Base-by-base conservation (phyloP, 1,140 invertebrate genomes). In the Drosophila ficusphila region DNA sequence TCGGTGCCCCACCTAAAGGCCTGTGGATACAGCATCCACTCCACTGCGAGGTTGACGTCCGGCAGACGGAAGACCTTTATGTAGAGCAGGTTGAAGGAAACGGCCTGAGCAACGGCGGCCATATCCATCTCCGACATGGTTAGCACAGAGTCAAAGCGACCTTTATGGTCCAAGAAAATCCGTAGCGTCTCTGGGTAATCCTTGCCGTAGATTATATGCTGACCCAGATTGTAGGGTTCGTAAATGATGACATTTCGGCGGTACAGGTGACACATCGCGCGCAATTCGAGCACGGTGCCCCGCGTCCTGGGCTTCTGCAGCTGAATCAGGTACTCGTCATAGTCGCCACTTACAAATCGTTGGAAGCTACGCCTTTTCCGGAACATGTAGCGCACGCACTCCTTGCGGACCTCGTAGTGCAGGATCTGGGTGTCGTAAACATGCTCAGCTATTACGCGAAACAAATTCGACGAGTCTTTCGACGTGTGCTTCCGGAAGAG, bases 371-470 rank as follows among this genome's bases (percentile, higher is more conserved):
- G 58, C 27, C 83, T 91, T 79, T 96, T 93, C 2, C 93, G 83
- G 51, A 92, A 92, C 92, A 96, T 96, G 90, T 94, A 97, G 14
- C 94, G 91, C 4, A 96, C 92, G 74, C 95, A 96, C 61, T 95
- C 93, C 76, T 93, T 92, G 44, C 96, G 93, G 9, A 97, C 94
- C 85, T 93, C 93, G 52, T 94, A 92, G 78, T 96, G 95, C 90
- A 94, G 94, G 70, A 94, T 92, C 92, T 97, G 96, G 2, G 94
- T 96, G 54, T 94, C 93, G 91, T 95, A 97, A 27, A 97, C 93
- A 90, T 97, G 96, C 92, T 98, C 96, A n/a, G 96, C 95, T 14
- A 97, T 93, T 9, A 95, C 95, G 69, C 96, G 93, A 90, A 97
- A 98, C 12, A 97, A 92, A 75, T 95, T 96, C 12, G 94, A 96